These are phyloP conservation scores for Callimorpha dominula DNA, from an alignment of 2,888 invertebrate species.

Conservation along the genomic window DNA sequence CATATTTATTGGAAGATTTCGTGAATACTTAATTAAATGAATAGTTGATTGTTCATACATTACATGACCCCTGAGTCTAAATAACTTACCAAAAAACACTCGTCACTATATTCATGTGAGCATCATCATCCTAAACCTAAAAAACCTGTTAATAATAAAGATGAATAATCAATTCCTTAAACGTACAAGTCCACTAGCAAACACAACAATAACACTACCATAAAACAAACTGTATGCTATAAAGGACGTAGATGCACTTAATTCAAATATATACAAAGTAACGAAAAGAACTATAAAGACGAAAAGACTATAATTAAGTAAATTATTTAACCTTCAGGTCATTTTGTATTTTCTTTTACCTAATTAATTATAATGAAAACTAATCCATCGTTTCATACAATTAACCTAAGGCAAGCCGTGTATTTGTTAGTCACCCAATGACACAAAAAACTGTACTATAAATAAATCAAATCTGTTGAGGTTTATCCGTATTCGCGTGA, in stretches of 20 bases:
- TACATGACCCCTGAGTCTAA: no score
- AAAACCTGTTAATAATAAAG: neutral
- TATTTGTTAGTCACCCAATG: neutral
- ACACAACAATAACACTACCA: neutral
- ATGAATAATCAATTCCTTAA: neutral
- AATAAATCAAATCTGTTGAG: neutral
- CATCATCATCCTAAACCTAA: neutral
- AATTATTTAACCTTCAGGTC: neutral
- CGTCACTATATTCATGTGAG: neutral
- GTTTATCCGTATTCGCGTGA: constrained; percentile 3
- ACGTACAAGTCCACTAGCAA: no score
- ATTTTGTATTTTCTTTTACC: neutral
- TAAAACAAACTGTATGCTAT: no score
- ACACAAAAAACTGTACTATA: neutral
- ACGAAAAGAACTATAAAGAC: neutral
- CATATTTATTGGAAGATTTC: no score
- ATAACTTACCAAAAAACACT: no score
- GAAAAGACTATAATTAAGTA: neutral
- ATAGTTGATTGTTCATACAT: no score
- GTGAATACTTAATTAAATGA: no score
- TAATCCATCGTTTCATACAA: neutral
- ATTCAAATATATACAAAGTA: neutral
- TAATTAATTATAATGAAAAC: neutral
- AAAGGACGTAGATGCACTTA: no score
- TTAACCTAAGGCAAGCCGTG: neutral